Base-by-base conservation (phyloP, 2,113 vertebrate genomes). In the Eonycteris spelaea region DNA sequence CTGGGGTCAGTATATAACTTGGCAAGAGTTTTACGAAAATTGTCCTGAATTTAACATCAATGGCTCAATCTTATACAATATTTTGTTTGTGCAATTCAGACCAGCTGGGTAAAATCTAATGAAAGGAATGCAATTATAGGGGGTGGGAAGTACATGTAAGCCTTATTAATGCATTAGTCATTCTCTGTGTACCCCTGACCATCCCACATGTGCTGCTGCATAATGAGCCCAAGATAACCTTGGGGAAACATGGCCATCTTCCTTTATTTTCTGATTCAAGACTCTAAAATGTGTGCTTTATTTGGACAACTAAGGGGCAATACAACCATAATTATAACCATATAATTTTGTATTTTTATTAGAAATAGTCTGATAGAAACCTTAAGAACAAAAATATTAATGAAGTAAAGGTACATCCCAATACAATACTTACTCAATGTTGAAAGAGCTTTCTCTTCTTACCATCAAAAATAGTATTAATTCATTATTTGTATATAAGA, bases 51-150 rank as follows among this genome's bases (percentile, higher is more conserved):
- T 98, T 98, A 92, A 95, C 97, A 98, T 98, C 88, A 83, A 48
- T 96, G 85, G 98, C 97, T 97, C 82, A 78, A 98, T 97, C 97
- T 98, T 98, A 98, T 82, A 98, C 98, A 98, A 96, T 97, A 97
- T 94, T 98, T 98, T 98, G 97, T 98, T 98, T 98, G 98, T 98
- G 98, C 96, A 97, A 96, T 97, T 98, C 97, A 97, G 97, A 98
- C 98, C 98, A 99, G 98, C 98, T 98, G 98, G 98, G 95, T 38
- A 48, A 97, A 98, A 99, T 97, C 98, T 98, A 98, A 98, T 99
- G 98, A 98, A 97, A 97, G 96, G 98, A 98, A 98, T 98, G 98
- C 85, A 98, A 98, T 98, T 98, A 98, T 61, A 43, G 95, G 95
- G 96, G 96, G 61, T 24, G 63, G 79, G 91, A 35, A 21, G 93